phyloP scores from a whole-genome alignment of 2,888 invertebrate genomes.

The Pimpla rufipes region DNA sequence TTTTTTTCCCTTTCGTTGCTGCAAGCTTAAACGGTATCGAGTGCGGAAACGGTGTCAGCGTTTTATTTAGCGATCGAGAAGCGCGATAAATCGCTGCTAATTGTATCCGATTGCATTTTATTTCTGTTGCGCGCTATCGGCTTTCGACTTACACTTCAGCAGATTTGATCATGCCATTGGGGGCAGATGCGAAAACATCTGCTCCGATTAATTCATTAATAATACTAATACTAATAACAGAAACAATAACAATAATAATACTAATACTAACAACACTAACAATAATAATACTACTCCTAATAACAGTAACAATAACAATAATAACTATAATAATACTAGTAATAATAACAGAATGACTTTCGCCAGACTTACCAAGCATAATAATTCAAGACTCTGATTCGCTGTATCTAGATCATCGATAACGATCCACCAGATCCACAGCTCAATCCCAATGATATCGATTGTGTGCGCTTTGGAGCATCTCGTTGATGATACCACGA shows the following conservation, averaged over 20 bases:
- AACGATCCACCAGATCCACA: not conserved
- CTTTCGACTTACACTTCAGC: slow-evolving; percentile 3
- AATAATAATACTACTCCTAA: slow-evolving; percentile 14
- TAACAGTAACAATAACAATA: no score
- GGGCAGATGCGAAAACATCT: slow-evolving; percentile 4
- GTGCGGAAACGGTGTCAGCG: slow-evolving; percentile 22
- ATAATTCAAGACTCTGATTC: slow-evolving; percentile 16
- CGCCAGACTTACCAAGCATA: not conserved
- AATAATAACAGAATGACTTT: not conserved
- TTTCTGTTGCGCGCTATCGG: not conserved
- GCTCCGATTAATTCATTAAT: not conserved
- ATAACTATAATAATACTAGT: slow-evolving; percentile 8
- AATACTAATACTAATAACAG: no score
- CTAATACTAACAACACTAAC: no score
- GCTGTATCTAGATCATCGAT: slow-evolving; percentile 40
- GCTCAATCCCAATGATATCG: slow-evolving; percentile 41
- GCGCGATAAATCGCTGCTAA: slow-evolving; percentile 50
- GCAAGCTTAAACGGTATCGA: slow-evolving; percentile 10
- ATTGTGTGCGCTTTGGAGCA: not conserved
- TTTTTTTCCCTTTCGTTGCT: not conserved
- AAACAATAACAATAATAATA: slow-evolving; percentile 10
- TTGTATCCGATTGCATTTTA: slow-evolving; percentile 42
- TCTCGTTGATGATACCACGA: slow-evolving; percentile 1
- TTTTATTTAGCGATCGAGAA: slow-evolving; percentile 40
- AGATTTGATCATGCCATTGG: slow-evolving; percentile 17